Percentiles rank a stretch among this genome's conserved stretches.
phyloP scores from a whole-genome alignment of 2,888 invertebrate genomes.

The Lissonota sp. region DNA sequence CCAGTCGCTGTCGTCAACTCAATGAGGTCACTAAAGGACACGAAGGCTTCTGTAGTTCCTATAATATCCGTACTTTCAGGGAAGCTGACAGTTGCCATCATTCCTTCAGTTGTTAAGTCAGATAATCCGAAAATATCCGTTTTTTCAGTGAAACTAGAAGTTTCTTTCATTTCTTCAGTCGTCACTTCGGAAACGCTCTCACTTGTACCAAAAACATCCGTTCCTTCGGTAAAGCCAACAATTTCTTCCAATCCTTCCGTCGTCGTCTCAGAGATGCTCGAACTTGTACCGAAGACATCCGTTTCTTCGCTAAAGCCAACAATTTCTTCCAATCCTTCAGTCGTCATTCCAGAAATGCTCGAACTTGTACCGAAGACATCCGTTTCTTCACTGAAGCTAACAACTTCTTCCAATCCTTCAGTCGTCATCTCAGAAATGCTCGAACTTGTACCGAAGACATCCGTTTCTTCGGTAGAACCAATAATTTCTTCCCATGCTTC shows the following conservation, averaged over 20 bases:
- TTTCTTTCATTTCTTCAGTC: neutral
- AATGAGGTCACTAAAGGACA: neutral
- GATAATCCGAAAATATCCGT: neutral
- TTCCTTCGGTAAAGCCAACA: neutral
- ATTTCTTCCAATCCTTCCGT: neutral
- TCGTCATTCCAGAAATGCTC: neutral
- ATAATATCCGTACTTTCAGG: too few relatives aligned
- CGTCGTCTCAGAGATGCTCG: neutral
- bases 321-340: neutral
- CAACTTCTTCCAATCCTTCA: too few relatives aligned
- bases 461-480: too few relatives aligned
- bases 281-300: too few relatives aligned
- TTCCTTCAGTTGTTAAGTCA: neutral
- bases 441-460: too few relatives aligned
- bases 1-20: neutral
- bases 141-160: neutral
- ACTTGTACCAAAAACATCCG: neutral
- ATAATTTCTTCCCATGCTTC: too few relatives aligned
- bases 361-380: too few relatives aligned
- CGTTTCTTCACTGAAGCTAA: too few relatives aligned
- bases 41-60: too few relatives aligned
- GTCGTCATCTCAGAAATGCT: too few relatives aligned
- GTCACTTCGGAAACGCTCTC: neutral
- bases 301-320: too few relatives aligned
- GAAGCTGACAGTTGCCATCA: neutral